A percentile compares a stretch with the other conserved stretches of the same genome.
Conservation (phyloP, 2,888 invertebrate species). For the Papilio gigon region DNA sequence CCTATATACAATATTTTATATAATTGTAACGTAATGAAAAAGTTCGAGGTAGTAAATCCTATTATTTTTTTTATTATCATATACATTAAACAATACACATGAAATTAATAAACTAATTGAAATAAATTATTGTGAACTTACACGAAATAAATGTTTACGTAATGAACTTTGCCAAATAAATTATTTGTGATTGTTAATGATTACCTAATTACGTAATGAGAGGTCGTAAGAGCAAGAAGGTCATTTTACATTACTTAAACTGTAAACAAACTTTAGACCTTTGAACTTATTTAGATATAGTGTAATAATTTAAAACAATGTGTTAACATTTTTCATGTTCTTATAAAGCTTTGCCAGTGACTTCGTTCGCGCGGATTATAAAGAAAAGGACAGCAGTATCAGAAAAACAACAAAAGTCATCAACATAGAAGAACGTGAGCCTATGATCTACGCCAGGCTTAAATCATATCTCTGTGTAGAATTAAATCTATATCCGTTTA, state of each 20-base stretch:
- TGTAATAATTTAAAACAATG: neutral
- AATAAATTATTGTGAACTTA: neutral
- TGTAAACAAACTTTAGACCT: neutral
- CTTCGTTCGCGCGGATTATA: too few relatives aligned
- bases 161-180: constrained; percentile 9
- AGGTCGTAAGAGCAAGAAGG: neutral
- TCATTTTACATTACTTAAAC: neutral
- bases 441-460: too few relatives aligned
- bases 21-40: too few relatives aligned
- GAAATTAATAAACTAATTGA: constrained; percentile 14
- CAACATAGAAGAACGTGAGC: too few relatives aligned
- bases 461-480: too few relatives aligned
- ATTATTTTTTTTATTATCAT: neutral
- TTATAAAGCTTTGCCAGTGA: too few relatives aligned
- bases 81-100: neutral
- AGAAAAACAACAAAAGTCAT: too few relatives aligned
- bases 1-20: too few relatives aligned
- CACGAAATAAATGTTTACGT: constrained; percentile 5
- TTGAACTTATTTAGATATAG: neutral
- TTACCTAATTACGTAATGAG: neutral
- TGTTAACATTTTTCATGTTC: too few relatives aligned
- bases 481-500: too few relatives aligned
- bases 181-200: neutral
- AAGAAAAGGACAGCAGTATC: too few relatives aligned
- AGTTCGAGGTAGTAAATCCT: too few relatives aligned